A percentile compares a stretch with the other conserved stretches of the same genome.
Evolutionary conservation across 2,888 invertebrate genomes (phyloP).

Genomic region (Strigamia crassipes): DNA sequence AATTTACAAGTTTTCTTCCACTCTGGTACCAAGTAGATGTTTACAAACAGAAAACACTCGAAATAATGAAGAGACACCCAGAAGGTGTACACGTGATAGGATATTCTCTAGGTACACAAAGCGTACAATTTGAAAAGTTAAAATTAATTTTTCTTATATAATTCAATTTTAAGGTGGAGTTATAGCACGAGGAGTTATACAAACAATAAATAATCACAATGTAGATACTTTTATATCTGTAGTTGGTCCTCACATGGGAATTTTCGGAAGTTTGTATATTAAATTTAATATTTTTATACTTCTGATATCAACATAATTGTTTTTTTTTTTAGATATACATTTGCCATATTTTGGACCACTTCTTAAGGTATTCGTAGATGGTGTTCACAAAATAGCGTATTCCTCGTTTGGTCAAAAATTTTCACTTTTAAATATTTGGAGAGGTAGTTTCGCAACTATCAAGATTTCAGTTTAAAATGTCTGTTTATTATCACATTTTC

Average conservation of each 20-base stretch:
- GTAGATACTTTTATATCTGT: slow-evolving; percentile 27
- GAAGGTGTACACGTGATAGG: neutral
- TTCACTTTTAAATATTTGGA: neutral
- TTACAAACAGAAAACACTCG: neutral
- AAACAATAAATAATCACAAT: slow-evolving; percentile 8
- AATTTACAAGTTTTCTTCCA: neutral
- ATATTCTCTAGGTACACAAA: slow-evolving; percentile 18
- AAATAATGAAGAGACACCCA: neutral
- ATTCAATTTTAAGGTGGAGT: neutral
- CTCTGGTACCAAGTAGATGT: slow-evolving; percentile 2
- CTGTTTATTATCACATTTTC: too few species aligned
- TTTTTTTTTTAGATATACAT: neutral
- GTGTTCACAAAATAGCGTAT: neutral
- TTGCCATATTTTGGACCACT: too few species aligned
- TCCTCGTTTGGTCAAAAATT: neutral
- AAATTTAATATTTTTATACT: neutral
- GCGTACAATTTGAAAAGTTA: neutral
- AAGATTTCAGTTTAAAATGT: too few species aligned
- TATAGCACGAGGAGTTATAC: neutral
- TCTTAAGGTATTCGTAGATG: too few species aligned
- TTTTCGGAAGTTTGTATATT: neutral
- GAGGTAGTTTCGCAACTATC: neutral
- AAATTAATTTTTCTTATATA: neutral
- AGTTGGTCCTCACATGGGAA: neutral
- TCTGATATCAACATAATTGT: neutral